Percentiles rank a stretch among this genome's conserved stretches.
phyloP scores from a whole-genome alignment of 2,888 invertebrate genomes.

The Stenchaetothrips biformis region DNA sequence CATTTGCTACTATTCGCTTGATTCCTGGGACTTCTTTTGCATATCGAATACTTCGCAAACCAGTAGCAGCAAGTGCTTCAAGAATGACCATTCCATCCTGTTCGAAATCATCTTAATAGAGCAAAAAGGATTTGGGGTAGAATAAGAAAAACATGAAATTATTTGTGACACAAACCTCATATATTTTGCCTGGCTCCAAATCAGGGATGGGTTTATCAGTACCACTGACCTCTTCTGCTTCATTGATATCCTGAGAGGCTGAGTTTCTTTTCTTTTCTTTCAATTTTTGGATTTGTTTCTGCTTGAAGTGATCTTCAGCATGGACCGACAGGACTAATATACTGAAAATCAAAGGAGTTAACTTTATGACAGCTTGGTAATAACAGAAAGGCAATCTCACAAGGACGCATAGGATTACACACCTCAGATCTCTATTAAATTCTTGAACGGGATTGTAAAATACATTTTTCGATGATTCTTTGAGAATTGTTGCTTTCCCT shows the following conservation, averaged over 20 bases:
- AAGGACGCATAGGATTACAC: slow-evolving; percentile 32
- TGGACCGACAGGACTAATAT: slow-evolving; percentile 69
- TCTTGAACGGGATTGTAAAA: slow-evolving; percentile 99
- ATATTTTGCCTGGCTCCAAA: slow-evolving; percentile 27
- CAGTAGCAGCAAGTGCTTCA: slow-evolving; percentile 94
- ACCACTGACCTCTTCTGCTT: slow-evolving; percentile 28
- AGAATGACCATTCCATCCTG: slow-evolving; percentile 65
- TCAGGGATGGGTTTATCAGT: neutral
- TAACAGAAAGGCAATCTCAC: slow-evolving; percentile 1
- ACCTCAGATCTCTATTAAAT: slow-evolving; percentile 91
- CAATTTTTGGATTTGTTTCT: slow-evolving; percentile 41
- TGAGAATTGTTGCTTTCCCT: slow-evolving; percentile 71
- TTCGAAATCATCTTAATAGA: slow-evolving; percentile 31
- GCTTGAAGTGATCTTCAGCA: slow-evolving; percentile 49
- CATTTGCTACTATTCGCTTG: slow-evolving; percentile 82
- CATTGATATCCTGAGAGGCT: slow-evolving; percentile 9
- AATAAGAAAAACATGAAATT: slow-evolving; percentile 30
- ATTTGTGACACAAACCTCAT: slow-evolving; percentile 21
- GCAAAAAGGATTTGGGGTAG: neutral
- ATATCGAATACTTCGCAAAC: slow-evolving; percentile 90
- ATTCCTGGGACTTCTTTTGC: slow-evolving; percentile 88
- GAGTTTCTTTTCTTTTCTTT: slow-evolving; percentile 38
- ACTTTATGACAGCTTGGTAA: too few relatives aligned
- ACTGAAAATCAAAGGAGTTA: slow-evolving; percentile 47
- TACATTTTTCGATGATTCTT: slow-evolving; percentile 64